Percentiles rank a stretch among this genome's conserved stretches.
Conservation (phyloP, 2,797 vertebrate species). For the Vultur gryphus region DNA sequence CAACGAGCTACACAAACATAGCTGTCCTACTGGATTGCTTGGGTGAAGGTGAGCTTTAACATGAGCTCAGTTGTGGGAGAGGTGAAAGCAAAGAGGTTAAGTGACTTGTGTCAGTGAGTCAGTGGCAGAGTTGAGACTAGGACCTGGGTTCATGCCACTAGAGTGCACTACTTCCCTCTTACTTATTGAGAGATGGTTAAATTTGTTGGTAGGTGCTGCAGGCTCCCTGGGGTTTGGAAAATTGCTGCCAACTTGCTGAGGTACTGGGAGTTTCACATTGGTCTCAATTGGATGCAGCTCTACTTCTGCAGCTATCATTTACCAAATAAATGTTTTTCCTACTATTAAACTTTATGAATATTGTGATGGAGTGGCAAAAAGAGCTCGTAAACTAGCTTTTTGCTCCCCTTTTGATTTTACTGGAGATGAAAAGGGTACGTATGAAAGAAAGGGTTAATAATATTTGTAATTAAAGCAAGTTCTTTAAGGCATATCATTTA, state of each 20-base stretch:
- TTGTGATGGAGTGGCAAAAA: neutral
- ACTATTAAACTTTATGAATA: neutral
- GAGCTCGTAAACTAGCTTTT: neutral
- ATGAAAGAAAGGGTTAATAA: neutral
- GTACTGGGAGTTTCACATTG: neutral
- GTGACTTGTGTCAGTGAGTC: neutral
- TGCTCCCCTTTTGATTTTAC: neutral
- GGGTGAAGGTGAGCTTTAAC: neutral
- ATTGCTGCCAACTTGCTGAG: neutral
- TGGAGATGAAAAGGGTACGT: neutral
- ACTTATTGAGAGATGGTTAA: neutral
- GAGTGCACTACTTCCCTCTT: conserved; percentile 38
- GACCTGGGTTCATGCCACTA: neutral
- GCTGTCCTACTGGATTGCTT: accelerated
- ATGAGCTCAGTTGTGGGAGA: neutral
- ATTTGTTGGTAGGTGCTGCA: neutral
- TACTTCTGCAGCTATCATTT: neutral
- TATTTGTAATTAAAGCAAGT: neutral
- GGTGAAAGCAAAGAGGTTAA: neutral
- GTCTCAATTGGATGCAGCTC: neutral
- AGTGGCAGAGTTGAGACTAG: neutral
- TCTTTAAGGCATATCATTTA: neutral
- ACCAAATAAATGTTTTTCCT: neutral
- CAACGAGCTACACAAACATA: neutral
- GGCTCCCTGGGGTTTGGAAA: neutral